phyloP scores from a whole-genome alignment of 2,113 vertebrate genomes.

The Heterotis niloticus region DNA sequence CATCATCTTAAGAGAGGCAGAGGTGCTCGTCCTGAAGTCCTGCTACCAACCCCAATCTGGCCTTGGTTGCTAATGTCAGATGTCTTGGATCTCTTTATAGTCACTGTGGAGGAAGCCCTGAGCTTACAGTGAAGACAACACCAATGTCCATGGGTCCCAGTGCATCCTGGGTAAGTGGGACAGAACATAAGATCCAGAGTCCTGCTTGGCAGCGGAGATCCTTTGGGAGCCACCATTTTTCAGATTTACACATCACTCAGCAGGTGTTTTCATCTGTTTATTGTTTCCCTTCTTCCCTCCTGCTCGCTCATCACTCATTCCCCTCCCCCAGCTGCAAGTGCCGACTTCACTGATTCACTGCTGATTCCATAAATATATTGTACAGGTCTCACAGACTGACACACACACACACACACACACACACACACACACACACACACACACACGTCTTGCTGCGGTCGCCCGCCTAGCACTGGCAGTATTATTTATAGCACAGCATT shows the following conservation, averaged over 20 bases:
- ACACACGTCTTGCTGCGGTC: neutral
- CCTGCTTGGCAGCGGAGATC: neutral
- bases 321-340: neutral
- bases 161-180: neutral
- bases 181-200: neutral
- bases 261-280: neutral
- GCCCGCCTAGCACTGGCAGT: neutral
- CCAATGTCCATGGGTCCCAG: neutral
- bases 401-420: too few relatives aligned
- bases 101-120: neutral
- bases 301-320: neutral
- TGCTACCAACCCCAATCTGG: too few relatives aligned
- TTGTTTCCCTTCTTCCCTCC: neutral
- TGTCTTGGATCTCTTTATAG: neutral
- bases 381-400: too few relatives aligned
- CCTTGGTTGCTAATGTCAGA: neutral
- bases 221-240: neutral
- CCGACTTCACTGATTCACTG: neutral
- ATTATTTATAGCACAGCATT: neutral
- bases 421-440: neutral
- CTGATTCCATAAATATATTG: neutral
- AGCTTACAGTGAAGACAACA: neutral
- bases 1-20: neutral
- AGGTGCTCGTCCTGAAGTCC: neutral
- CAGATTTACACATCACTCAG: conserved; percentile 1